A percentile compares a stretch with the other conserved stretches of the same genome.
Evolutionary conservation across 2,797 vertebrate species (phyloP).

Genomic region (Mormyrus hasselquistii): DNA sequence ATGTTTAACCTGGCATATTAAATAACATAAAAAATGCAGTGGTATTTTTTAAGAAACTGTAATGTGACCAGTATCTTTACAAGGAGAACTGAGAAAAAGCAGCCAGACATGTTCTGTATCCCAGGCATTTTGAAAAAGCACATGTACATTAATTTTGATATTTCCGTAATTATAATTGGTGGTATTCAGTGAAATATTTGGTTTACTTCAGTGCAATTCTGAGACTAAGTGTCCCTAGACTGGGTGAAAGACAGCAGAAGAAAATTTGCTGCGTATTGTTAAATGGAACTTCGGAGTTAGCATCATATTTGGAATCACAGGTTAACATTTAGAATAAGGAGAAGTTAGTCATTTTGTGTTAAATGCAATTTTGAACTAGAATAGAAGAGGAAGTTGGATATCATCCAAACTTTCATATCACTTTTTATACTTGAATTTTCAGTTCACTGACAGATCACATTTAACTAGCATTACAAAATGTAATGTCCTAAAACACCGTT

Average conservation of each 20-base stretch:
- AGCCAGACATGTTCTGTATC: neutral
- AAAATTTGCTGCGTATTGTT: neutral
- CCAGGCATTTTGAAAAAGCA: neutral
- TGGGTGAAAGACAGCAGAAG: neutral
- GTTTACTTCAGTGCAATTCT: neutral
- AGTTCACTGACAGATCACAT: neutral
- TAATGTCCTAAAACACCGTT: neutral
- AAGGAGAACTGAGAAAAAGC: neutral
- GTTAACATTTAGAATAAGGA: neutral
- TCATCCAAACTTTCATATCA: neutral
- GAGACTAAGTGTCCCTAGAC: neutral
- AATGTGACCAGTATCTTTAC: neutral
- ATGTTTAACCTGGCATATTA: neutral
- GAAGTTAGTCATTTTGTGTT: neutral
- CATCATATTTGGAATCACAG: neutral
- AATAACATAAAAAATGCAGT: neutral
- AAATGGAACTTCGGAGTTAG: neutral
- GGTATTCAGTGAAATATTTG: neutral
- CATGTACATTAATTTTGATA: neutral
- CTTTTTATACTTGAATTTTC: neutral
- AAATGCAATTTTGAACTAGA: neutral
- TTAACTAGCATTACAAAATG: neutral
- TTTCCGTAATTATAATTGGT: neutral
- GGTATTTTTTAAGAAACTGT: neutral
- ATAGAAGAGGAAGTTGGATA: neutral